Conservation (phyloP, 2,888 invertebrate species). For the Alloscopus bannaensis region DNA sequence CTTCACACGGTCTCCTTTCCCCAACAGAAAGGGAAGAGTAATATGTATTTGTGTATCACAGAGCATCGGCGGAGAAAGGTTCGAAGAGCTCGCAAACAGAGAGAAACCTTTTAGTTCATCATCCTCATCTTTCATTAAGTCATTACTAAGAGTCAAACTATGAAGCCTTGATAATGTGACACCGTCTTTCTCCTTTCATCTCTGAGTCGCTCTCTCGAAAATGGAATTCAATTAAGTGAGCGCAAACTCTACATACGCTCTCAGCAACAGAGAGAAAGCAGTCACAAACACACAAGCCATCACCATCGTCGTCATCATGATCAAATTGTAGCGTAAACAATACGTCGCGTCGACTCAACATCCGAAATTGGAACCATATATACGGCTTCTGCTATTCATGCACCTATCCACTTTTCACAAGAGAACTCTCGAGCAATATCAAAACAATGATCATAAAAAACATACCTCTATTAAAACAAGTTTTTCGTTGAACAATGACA, state of each 20-base stretch:
- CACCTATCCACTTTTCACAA: too few species aligned
- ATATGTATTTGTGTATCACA: neutral
- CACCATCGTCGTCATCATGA: too few species aligned
- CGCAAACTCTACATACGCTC: neutral
- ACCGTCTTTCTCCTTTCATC: slow-evolving; percentile 20
- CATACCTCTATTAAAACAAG: too few species aligned
- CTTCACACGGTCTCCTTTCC: slow-evolving; percentile 25
- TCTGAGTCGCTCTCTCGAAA: neutral
- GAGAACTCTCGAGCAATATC: too few species aligned
- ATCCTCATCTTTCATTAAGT: slow-evolving; percentile 51
- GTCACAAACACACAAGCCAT: neutral
- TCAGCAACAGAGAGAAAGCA: slow-evolving; percentile 6
- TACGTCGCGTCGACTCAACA: too few species aligned
- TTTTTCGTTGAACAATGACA: too few species aligned
- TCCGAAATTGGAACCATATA: too few species aligned
- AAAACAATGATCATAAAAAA: too few species aligned
- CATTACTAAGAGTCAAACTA: too few species aligned
- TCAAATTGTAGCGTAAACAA: too few species aligned
- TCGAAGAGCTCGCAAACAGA: slow-evolving; percentile 6
- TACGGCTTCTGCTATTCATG: too few species aligned
- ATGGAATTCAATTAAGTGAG: slow-evolving; percentile 19
- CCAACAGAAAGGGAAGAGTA: slow-evolving; percentile 20
- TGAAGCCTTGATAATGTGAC: too few species aligned
- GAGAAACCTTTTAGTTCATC: slow-evolving; percentile 13
- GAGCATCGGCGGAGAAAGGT: neutral